Base-by-base conservation (phyloP, 2,888 invertebrate species). In the Harpalus rubripes region DNA sequence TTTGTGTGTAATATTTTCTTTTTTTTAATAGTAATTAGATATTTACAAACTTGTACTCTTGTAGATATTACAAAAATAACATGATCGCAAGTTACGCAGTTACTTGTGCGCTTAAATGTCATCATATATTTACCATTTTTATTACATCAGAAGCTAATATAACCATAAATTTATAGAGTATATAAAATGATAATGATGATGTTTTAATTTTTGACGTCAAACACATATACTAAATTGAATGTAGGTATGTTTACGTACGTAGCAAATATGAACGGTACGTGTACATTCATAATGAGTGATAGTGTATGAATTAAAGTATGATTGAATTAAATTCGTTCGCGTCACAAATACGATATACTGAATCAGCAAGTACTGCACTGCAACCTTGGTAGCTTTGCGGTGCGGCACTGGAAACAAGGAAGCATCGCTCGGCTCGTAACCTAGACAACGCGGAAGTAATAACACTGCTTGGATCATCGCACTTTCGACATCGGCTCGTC, bases 401-500 rank as follows among this genome's bases (percentile, higher is more conserved):
- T 32, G 68, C 41, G 32, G 39, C 41, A 68, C 15, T 68, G 26
- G 41, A 68, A 68, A 68, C 68, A 39, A 68, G 68, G 68, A 68
- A 68, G 68, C 41, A 68, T 68, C 39, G 68, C 3, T 22, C 32
- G 32, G 32, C 15, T 32, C 68, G 39, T 68, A 68, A 68, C 68
- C 68, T 68, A 68, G 68, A 68, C 68, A 68, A 68, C 68, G 68
- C 68, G 68, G 68, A 68, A 68, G 68, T 68, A 68, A 68, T 68
- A 68, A 41, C 39, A 18, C 26, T 15, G 68, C 39, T 68, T 68
- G 68, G 68, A 68, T 68, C 68, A 68, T 68, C 68, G 68, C 39
- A 39, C 41, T 68, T 68, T 68, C 41, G 41, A 63, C 63, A 63
- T 26, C 63, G 6, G 22, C 26, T 22, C 63, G 59, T 59, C 59